Base-by-base conservation (phyloP, 2,888 invertebrate species). In the Archaeoteleia sp. region DNA sequence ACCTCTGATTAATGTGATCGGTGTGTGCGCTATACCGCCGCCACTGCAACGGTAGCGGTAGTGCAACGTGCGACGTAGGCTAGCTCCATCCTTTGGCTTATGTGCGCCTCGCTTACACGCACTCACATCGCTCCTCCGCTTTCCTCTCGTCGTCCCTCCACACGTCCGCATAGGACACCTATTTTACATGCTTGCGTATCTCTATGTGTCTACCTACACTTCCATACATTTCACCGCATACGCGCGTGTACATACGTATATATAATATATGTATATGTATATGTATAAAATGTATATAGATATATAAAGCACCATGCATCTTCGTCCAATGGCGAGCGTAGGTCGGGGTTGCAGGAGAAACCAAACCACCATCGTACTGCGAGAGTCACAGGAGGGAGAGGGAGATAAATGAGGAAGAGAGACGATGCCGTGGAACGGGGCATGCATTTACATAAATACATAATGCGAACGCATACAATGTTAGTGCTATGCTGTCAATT, bases 1-100 rank as follows among this genome's bases (percentile, higher is more conserved):
- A 85, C 85, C 85, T 84, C 85, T 84, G 85, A 85, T 85, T 85
- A 85, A 85, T 85, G 84, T 83, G 84, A 84, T 84, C 84, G 84
- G 81, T 82, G 81, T 80, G 78, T 78, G 78, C 75, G 76, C 73
- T 78, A 74, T 72, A 54, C 66, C 51, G 37, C 29, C 54, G n/a
- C n/a, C 48, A 34, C 32, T 63, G 60, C 66, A 67, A 66, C 43
- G 55, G 67, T 29, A 30, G 40, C 51, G 46, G 76, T 72, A 70
- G 74, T 75, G 74, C 71, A 74, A 68, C 68, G 72, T 76, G 74
- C 70, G 73, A 74, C 63, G 75, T 67, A 71, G 73, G 74, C 71
- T 51, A 53, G 58, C 61, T 63, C 78, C 75, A 73, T 81, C 81
- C 81, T 82, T 80, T 79, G 74, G 77, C 75, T 78, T 73, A 71